A percentile compares a stretch with the other conserved stretches of the same genome.
These are phyloP conservation scores for Hyperoplus lanceolatus DNA, from an alignment of 2,797 vertebrate species.

Conservation along the genomic window DNA sequence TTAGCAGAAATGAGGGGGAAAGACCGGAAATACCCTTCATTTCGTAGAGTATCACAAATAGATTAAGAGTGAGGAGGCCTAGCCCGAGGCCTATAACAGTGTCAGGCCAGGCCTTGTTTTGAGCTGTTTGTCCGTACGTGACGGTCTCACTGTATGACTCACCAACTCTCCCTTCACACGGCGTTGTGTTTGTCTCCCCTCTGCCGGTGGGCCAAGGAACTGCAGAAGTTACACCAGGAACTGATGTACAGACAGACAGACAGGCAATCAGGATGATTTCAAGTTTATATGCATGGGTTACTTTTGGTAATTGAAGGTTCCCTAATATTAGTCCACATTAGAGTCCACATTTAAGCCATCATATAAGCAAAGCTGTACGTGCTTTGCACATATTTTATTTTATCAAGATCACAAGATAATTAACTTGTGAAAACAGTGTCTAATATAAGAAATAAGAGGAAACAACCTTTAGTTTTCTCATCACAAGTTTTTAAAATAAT, in stretches of 20 bases:
- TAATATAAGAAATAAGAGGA: too few species aligned
- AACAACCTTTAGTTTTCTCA: too few species aligned
- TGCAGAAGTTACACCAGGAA: slow-evolving; percentile 19
- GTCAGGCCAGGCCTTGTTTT: slow-evolving; percentile 49
- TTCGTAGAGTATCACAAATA: neutral
- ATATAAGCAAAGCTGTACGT: neutral
- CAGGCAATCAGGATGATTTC: slow-evolving; percentile 24
- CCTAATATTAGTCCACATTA: too few species aligned
- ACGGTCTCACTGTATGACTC: slow-evolving; percentile 74
- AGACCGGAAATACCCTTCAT: neutral
- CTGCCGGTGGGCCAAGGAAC: slow-evolving; percentile 47
- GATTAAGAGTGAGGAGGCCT: neutral
- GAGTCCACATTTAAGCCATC: neutral
- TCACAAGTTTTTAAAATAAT: too few species aligned
- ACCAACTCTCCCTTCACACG: slow-evolving; percentile 45
- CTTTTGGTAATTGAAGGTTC: neutral
- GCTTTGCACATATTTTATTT: neutral
- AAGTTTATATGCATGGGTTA: slow-evolving; percentile 19
- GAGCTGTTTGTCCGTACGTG: slow-evolving; percentile 58
- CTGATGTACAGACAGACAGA: neutral
- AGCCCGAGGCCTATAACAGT: slow-evolving; percentile 8
- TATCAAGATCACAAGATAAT: neutral
- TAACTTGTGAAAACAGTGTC: too few species aligned
- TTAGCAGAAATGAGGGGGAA: neutral
- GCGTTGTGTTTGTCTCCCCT: slow-evolving; percentile 60